phyloP scores from a whole-genome alignment of 35 echinoderm and acorn worm species.

The Heliocidaris tuberculata region DNA sequence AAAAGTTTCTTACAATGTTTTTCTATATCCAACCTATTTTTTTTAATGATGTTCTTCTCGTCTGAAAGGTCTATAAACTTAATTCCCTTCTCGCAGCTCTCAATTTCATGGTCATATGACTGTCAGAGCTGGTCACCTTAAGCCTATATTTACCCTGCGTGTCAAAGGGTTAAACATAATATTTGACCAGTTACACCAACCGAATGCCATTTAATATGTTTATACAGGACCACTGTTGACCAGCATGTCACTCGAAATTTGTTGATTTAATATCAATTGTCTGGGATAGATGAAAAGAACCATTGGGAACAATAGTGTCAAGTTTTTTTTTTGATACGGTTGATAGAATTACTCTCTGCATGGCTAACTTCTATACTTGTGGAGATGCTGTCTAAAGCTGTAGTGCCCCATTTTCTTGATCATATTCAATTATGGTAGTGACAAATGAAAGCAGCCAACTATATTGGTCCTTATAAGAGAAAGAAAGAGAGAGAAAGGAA shows the following conservation, averaged over 20 bases:
- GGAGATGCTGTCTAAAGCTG: neutral
- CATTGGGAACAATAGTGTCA: neutral
- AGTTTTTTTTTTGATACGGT: neutral
- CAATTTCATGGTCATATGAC: too few relatives aligned
- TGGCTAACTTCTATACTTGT: neutral
- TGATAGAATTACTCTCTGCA: neutral
- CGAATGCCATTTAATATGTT: neutral
- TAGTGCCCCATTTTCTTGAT: neutral
- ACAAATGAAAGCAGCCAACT: neutral
- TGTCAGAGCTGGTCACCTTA: neutral
- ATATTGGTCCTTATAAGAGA: neutral
- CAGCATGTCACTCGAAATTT: neutral
- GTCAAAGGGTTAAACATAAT: neutral
- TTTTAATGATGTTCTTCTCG: too few relatives aligned
- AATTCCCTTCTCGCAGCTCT: neutral
- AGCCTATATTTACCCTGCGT: neutral
- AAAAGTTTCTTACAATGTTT: too few relatives aligned
- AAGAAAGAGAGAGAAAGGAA: neutral
- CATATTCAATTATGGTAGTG: neutral
- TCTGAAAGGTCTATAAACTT: too few relatives aligned
- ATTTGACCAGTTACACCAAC: conserved; percentile 9
- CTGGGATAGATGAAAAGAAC: neutral
- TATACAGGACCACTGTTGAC: neutral
- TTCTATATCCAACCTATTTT: too few relatives aligned
- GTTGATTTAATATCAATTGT: neutral